Evolutionary conservation across 2,797 vertebrate genomes (phyloP).

Genomic region (Clarias laeviceps): DNA sequence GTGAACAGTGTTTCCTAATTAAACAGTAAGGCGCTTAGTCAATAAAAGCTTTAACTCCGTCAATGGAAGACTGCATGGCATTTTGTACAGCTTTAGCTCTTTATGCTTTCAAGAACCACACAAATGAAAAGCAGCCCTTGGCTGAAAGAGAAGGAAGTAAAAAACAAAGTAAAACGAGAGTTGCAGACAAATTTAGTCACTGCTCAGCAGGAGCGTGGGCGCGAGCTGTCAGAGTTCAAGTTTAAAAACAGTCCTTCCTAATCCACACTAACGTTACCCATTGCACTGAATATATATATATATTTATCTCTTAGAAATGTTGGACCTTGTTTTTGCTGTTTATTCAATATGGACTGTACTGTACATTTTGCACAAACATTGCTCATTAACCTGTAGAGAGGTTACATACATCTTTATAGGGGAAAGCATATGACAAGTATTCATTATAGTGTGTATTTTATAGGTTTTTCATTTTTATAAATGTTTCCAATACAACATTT

Average conservation of each 20-base stretch:
- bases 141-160: not conserved
- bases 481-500: not conserved
- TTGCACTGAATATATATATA: not conserved
- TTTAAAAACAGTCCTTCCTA: conserved; percentile 23
- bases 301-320: not conserved
- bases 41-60: conserved; percentile 15
- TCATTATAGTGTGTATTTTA: too few relatives aligned
- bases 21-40: conserved; percentile 6
- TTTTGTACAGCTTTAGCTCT: conserved; percentile 12
- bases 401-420: not conserved
- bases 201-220: conserved; percentile 6
- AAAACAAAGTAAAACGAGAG: conserved; percentile 11
- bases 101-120: conserved; percentile 19
- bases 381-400: not conserved
- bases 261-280: not conserved
- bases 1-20: not conserved
- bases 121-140: conserved; percentile 21
- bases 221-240: conserved; percentile 27
- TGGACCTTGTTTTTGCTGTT: not conserved
- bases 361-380: not conserved
- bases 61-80: not conserved
- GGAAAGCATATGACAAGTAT: not conserved
- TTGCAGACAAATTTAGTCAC: conserved; percentile 25
- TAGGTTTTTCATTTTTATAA: not conserved
- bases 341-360: not conserved